Percentiles rank a stretch among this genome's conserved stretches.
phyloP scores from a whole-genome alignment of 2,113 vertebrate genomes.

The Neofelis nebulosa region DNA sequence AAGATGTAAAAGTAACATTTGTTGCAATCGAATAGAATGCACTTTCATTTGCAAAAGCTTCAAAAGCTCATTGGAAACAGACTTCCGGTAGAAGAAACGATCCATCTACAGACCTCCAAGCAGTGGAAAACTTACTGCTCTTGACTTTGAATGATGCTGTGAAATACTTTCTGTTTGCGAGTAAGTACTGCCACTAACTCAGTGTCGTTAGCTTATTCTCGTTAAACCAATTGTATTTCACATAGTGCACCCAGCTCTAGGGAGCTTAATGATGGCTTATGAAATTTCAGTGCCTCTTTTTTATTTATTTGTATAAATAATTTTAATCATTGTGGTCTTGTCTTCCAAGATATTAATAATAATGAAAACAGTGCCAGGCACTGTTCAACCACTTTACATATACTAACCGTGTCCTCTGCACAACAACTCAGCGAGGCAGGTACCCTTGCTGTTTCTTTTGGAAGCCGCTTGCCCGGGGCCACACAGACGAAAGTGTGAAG shows the following conservation, averaged over 20 bases:
- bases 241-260: neutral
- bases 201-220: neutral
- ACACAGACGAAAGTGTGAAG: neutral
- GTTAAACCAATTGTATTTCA: neutral
- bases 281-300: neutral
- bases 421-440: neutral
- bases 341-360: neutral
- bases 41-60: neutral
- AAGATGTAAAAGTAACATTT: neutral
- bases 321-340: neutral
- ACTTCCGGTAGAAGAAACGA: neutral
- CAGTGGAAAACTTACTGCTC: neutral
- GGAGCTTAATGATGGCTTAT: neutral
- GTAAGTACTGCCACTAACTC: neutral
- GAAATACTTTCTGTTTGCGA: neutral
- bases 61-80: neutral
- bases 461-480: neutral
- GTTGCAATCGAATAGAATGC: neutral
- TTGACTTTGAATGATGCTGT: neutral
- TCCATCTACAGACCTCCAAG: neutral
- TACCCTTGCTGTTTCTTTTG: neutral
- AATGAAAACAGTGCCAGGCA: neutral
- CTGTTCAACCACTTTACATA: neutral
- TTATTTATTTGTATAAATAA: constrained; percentile 8
- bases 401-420: neutral